Conservation (phyloP, 1,140 invertebrate genomes). For the Elymnias hypermnestra region DNA sequence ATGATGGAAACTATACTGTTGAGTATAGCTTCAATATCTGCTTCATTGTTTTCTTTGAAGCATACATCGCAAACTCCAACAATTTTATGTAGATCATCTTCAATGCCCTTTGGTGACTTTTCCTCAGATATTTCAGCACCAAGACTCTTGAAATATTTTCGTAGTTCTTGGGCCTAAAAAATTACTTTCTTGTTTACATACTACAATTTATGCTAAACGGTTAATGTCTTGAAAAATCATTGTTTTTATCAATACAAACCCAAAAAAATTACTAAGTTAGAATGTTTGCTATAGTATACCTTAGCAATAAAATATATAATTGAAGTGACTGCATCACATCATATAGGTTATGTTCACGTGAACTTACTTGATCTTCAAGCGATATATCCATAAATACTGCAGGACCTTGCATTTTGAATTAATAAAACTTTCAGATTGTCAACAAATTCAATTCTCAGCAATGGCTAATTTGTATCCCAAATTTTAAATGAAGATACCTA, state of each 20-base stretch:
- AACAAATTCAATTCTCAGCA: neutral
- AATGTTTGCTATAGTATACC: too few species aligned
- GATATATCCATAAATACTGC: constrained; percentile 89
- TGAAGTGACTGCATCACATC: too few species aligned
- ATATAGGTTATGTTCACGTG: constrained; percentile 50
- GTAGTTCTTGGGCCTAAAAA: constrained; percentile 88
- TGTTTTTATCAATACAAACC: too few species aligned
- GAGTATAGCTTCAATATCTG: constrained; percentile 87
- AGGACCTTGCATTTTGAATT: constrained; percentile 81
- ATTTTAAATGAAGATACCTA: too few species aligned
- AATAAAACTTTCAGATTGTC: neutral
- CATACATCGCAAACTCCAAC: constrained; percentile 95
- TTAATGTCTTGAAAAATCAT: too few species aligned
- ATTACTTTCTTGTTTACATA: neutral
- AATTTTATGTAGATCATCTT: constrained; percentile 96
- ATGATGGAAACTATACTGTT: constrained; percentile 96
- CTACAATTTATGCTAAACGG: neutral
- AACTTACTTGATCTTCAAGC: constrained; percentile 85
- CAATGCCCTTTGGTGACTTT: constrained; percentile 91
- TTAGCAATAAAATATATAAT: too few species aligned
- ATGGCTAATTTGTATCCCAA: neutral
- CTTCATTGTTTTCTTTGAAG: constrained; percentile 90
- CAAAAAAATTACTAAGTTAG: too few species aligned
- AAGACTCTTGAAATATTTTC: constrained; percentile 91
- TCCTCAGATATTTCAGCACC: constrained; percentile 95